Evolutionary conservation across 2,113 vertebrate species (phyloP).

Genomic region (Panthera leo): DNA sequence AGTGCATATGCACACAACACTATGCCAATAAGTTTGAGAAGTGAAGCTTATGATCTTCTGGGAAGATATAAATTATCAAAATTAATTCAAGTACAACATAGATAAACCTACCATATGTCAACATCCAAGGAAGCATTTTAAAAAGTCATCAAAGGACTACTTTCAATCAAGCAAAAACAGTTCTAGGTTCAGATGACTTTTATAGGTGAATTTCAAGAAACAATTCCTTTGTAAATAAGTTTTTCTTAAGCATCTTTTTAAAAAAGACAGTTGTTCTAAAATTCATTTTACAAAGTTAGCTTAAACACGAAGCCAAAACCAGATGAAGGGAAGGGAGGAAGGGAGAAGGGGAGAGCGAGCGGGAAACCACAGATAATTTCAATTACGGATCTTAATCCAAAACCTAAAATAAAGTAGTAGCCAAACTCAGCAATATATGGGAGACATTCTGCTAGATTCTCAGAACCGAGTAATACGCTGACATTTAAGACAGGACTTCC

Average conservation of each 20-base stretch:
- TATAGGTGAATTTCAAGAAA: background rate
- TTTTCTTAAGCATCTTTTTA: background rate
- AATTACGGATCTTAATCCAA: background rate
- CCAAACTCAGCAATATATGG: background rate
- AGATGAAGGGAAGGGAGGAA: background rate
- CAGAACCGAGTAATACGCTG: background rate
- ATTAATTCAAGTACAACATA: background rate
- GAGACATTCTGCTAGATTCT: background rate
- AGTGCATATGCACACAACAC: background rate
- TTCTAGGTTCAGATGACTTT: background rate
- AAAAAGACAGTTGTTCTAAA: background rate
- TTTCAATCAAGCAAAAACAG: conserved; percentile 19
- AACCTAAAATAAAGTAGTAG: background rate
- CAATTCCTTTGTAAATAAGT: background rate
- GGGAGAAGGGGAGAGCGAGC: background rate
- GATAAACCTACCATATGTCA: background rate
- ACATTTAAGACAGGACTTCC: background rate
- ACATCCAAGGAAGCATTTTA: background rate
- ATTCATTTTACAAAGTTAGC: background rate
- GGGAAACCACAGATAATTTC: background rate
- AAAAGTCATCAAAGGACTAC: background rate
- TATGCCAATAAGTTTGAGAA: background rate
- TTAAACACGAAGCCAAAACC: background rate
- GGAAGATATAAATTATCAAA: background rate
- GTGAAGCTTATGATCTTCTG: background rate